These are phyloP conservation scores for Melospiza melodia DNA, from an alignment of 2,113 vertebrate genomes.

Conservation along the genomic window DNA sequence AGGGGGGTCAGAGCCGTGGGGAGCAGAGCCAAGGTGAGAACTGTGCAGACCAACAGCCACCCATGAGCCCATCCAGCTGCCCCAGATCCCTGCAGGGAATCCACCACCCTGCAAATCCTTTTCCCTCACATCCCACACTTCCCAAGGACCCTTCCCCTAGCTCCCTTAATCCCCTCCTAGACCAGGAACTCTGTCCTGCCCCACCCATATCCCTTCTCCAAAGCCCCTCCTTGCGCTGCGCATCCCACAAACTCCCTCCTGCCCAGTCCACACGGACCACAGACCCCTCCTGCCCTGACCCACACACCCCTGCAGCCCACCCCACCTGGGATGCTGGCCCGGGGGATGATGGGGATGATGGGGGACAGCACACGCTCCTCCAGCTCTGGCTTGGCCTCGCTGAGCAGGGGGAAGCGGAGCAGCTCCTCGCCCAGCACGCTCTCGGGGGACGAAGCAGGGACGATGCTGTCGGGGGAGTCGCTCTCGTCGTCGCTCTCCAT, in stretches of 20 bases:
- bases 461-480: slow-evolving; percentile 92
- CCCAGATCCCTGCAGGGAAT: neutral
- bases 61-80: fast-evolving
- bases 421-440: slow-evolving; percentile 91
- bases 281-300: neutral
- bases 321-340: slow-evolving; percentile 90
- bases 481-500: slow-evolving; percentile 97
- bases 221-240: neutral
- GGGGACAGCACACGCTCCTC: slow-evolving; percentile 91
- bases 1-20: neutral
- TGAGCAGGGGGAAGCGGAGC: slow-evolving; percentile 88
- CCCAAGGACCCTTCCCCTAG: neutral
- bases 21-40: neutral
- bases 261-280: fast-evolving
- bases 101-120: neutral
- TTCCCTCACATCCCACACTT: neutral
- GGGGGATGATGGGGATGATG: slow-evolving; percentile 94
- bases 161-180: too few species aligned
- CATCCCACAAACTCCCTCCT: neutral
- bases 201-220: neutral
- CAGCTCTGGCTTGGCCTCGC: slow-evolving; percentile 85
- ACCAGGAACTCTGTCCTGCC: fast-evolving
- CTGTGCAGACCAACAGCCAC: neutral
- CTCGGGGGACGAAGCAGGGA: slow-evolving; percentile 94
- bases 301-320: neutral